Percentiles rank a stretch among this genome's conserved stretches.
Evolutionary conservation across 2,797 vertebrate species (phyloP).

Genomic region (Trachurus trachurus): DNA sequence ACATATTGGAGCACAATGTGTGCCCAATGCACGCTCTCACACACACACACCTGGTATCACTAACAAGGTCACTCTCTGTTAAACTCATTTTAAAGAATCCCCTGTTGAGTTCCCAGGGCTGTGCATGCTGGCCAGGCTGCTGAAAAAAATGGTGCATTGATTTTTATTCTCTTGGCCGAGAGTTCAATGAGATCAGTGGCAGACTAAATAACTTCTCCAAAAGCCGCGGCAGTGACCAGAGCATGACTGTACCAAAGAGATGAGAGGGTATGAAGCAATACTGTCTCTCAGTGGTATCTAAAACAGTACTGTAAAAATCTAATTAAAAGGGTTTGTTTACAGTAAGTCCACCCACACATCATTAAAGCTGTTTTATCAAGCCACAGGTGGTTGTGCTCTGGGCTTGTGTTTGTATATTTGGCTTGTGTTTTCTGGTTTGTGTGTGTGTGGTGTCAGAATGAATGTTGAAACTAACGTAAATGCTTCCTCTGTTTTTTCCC

Average conservation of each 20-base stretch:
- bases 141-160: conserved; percentile 65
- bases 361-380: conserved; percentile 74
- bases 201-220: conserved; percentile 66
- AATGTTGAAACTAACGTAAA: conserved; percentile 63
- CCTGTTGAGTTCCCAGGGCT: conserved; percentile 36
- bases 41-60: conserved; percentile 48
- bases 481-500: conserved; percentile 33
- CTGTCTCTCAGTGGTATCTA: conserved; percentile 62
- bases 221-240: conserved; percentile 70
- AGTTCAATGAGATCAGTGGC: conserved; percentile 72
- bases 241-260: conserved; percentile 70
- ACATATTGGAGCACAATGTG: conserved; percentile 37
- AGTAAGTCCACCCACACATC: conserved; percentile 71
- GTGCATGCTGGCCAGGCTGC: conserved; percentile 38
- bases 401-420: conserved; percentile 67
- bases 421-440: conserved; percentile 60
- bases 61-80: conserved; percentile 61
- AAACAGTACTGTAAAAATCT: conserved; percentile 71
- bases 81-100: conserved; percentile 57
- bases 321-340: conserved; percentile 80
- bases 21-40: conserved; percentile 47
- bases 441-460: conserved; percentile 54
- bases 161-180: conserved; percentile 66
- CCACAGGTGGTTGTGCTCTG: conserved; percentile 70
- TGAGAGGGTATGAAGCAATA: conserved; percentile 71